These are phyloP conservation scores for Leucania comma DNA, from an alignment of 2,888 invertebrate species.

Conservation along the genomic window DNA sequence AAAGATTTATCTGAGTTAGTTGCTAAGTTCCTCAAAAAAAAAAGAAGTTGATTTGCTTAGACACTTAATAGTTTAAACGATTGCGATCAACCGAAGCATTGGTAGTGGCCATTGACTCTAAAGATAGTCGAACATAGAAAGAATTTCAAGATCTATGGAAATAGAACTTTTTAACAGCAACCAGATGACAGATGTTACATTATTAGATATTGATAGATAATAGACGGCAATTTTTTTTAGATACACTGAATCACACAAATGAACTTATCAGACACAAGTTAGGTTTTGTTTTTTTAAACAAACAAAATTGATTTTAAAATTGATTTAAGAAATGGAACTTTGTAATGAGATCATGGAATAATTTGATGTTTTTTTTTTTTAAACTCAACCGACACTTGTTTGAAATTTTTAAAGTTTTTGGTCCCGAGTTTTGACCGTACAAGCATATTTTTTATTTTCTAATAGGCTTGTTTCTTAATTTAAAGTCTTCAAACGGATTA, in stretches of 20 bases:
- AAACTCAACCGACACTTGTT: background rate
- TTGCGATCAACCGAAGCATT: conserved; percentile 1
- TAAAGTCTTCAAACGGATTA: background rate
- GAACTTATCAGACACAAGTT: background rate
- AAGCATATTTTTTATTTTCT: background rate
- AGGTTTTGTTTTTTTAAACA: background rate
- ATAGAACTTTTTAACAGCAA: conserved; percentile 21
- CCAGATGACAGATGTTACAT: conserved; percentile 26
- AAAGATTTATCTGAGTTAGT: background rate
- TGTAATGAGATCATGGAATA: background rate
- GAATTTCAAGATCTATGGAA: conserved; percentile 39
- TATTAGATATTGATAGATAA: conserved; percentile 3
- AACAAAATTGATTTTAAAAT: background rate
- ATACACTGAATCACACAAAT: background rate
- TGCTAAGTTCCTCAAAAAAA: background rate
- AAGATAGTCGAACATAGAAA: conserved; percentile 42
- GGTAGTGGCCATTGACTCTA: conserved; percentile 27
- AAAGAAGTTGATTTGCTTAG: background rate
- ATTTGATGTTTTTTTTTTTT: conserved; percentile 6
- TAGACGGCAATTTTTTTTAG: conserved; percentile 9
- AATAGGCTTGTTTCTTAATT: background rate
- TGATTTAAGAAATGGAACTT: conserved; percentile 6
- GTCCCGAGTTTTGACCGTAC: no score
- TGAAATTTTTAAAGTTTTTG: background rate
- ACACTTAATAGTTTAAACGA: background rate